These are phyloP conservation scores for Teinopalpus imperialis DNA, from an alignment of 2,888 invertebrate species.

Conservation along the genomic window DNA sequence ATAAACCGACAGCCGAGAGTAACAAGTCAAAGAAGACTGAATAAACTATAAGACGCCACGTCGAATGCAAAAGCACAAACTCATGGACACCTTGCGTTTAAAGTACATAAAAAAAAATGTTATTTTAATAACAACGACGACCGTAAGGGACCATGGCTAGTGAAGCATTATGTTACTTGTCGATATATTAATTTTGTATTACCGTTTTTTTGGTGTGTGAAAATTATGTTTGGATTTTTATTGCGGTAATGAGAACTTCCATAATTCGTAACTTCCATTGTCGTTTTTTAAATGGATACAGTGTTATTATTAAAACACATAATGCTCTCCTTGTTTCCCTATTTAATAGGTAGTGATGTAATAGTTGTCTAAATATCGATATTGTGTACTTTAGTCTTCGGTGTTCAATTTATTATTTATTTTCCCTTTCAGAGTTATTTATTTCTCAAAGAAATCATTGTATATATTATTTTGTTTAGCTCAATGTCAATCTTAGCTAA, in stretches of 20 bases:
- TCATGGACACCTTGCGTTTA: slow-evolving; percentile 31
- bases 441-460: slow-evolving; percentile 33
- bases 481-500: slow-evolving; percentile 43
- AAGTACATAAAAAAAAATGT: slow-evolving; percentile 29
- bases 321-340: background rate
- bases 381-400: too few relatives aligned
- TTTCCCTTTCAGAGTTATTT: slow-evolving; percentile 32
- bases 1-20: slow-evolving; percentile 37
- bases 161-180: background rate
- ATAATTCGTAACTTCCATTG: slow-evolving; percentile 16
- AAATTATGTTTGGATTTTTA: background rate
- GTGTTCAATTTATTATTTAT: slow-evolving; percentile 24
- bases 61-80: slow-evolving; percentile 33
- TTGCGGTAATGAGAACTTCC: slow-evolving; percentile 12
- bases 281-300: background rate
- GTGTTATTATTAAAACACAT: slow-evolving; percentile 2
- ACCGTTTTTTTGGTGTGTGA: background rate
- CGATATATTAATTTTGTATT: background rate
- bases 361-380: background rate
- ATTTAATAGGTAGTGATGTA: slow-evolving; percentile 7
- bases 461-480: slow-evolving; percentile 37
- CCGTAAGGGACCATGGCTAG: slow-evolving; percentile 32
- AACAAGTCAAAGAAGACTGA: slow-evolving; percentile 65
- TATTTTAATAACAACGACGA: slow-evolving; percentile 22
- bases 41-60: slow-evolving; percentile 38